phyloP scores from a whole-genome alignment of 1,140 invertebrate species.

The Trypoxylus dichotomus region DNA sequence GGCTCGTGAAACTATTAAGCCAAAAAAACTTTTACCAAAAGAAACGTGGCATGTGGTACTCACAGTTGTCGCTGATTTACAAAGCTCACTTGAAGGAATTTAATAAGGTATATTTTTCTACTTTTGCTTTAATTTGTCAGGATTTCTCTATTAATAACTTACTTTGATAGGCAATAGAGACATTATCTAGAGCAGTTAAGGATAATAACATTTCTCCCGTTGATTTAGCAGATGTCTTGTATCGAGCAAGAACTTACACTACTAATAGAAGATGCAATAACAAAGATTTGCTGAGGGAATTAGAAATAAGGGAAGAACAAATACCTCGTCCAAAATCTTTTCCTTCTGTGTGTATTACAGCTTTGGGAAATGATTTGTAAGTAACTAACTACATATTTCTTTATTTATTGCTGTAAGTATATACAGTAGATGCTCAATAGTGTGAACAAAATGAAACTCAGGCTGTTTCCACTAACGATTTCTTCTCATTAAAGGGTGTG shows the following conservation, averaged over 20 bases:
- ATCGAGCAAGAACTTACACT: background rate
- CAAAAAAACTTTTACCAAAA: background rate
- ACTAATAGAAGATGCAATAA: background rate
- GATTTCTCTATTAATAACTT: background rate
- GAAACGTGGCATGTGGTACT: background rate
- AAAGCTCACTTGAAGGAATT: background rate
- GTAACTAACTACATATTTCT: background rate
- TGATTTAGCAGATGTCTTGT: background rate
- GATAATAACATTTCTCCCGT: background rate
- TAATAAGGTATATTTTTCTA: background rate
- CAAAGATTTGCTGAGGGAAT: background rate
- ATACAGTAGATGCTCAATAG: too few relatives aligned
- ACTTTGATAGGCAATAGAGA: background rate
- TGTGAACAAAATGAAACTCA: too few relatives aligned
- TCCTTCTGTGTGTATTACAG: background rate
- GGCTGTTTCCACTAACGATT: too few relatives aligned
- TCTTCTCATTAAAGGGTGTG: too few relatives aligned
- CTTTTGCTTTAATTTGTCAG: background rate
- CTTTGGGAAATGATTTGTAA: constrained; percentile 4
- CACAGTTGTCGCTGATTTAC: background rate
- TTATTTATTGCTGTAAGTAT: too few relatives aligned
- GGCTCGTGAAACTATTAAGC: background rate
- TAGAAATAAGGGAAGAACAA: background rate
- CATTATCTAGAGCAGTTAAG: background rate
- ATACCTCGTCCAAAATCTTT: background rate